A percentile compares a stretch with the other conserved stretches of the same genome.
Conservation (phyloP, 2,113 vertebrate genomes). For the Phodopus roborovskii region DNA sequence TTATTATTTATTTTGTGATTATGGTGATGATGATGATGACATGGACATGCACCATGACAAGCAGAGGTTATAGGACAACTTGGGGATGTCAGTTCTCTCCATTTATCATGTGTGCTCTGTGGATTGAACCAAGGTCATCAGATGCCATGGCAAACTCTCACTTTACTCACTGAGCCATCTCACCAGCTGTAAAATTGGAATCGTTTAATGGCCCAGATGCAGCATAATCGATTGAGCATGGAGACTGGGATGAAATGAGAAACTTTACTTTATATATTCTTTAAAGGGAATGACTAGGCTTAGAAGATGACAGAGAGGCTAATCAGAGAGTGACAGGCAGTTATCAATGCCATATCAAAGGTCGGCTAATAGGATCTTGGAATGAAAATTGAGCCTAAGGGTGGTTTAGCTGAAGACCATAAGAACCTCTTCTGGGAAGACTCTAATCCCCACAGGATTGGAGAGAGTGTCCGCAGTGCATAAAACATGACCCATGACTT, state of each 20-base stretch:
- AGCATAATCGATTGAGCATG: slow-evolving; percentile 16
- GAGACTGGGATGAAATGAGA: slow-evolving; percentile 33
- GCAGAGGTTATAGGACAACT: background rate
- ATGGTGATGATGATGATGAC: too few species aligned
- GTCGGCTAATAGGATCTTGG: slow-evolving; percentile 39
- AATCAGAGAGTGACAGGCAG: background rate
- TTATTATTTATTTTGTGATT: background rate
- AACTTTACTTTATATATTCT: background rate
- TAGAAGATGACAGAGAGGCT: background rate
- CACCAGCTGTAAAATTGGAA: background rate
- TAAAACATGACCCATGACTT: slow-evolving; percentile 52
- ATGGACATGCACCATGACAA: background rate
- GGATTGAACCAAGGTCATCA: background rate
- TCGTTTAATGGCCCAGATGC: slow-evolving; percentile 29
- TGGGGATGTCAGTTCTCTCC: background rate
- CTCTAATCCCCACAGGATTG: slow-evolving; percentile 28
- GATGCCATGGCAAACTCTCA: background rate
- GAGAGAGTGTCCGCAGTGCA: background rate
- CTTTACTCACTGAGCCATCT: background rate
- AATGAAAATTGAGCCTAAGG: slow-evolving; percentile 33
- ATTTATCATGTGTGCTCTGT: background rate
- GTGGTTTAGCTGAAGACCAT: slow-evolving; percentile 24
- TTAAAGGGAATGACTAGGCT: background rate
- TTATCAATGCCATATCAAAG: slow-evolving; percentile 5
- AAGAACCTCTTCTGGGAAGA: slow-evolving; percentile 52